phyloP scores from a whole-genome alignment of 1,140 invertebrate species.

The Cylas formicarius region DNA sequence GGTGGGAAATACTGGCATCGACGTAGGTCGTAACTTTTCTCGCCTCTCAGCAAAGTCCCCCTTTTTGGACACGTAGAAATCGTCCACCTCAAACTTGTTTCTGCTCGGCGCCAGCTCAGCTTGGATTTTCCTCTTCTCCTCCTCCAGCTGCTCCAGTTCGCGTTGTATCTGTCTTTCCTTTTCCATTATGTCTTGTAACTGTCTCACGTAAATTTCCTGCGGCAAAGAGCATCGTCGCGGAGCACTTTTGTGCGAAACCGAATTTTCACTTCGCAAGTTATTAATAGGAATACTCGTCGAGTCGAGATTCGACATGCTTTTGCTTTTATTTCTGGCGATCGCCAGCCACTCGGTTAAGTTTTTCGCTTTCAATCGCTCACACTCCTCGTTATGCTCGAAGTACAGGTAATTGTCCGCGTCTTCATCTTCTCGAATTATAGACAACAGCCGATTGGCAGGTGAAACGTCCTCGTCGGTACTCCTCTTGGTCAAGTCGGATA shows the following conservation, averaged over 20 bases:
- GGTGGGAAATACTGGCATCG: constrained; percentile 41
- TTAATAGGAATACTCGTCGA: constrained; percentile 23
- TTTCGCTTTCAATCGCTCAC: constrained; percentile 42
- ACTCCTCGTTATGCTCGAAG: constrained; percentile 14
- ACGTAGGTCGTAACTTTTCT: constrained; percentile 20
- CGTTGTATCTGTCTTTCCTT: constrained; percentile 58
- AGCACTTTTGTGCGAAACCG: constrained; percentile 19
- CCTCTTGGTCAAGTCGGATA: too few relatives aligned
- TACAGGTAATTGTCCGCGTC: constrained; percentile 6
- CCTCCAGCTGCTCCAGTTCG: constrained; percentile 52
- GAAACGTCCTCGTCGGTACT: too few relatives aligned
- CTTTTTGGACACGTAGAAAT: constrained; percentile 36
- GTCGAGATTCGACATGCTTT: constrained; percentile 25
- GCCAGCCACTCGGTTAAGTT: constrained; percentile 48
- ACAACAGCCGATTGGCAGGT: constrained; percentile 44
- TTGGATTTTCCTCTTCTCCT: constrained; percentile 44
- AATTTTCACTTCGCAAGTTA: constrained; percentile 38
- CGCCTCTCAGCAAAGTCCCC: constrained; percentile 29
- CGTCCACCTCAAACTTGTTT: constrained; percentile 26
- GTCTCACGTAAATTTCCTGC: constrained; percentile 57
- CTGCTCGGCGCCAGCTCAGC: constrained; percentile 25
- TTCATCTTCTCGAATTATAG: constrained; percentile 47
- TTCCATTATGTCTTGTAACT: constrained; percentile 59
- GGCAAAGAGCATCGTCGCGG: constrained; percentile 52
- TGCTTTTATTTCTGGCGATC: constrained; percentile 40